phyloP scores from a whole-genome alignment of 2,888 invertebrate genomes.

The Dicranocentrus wangi region DNA sequence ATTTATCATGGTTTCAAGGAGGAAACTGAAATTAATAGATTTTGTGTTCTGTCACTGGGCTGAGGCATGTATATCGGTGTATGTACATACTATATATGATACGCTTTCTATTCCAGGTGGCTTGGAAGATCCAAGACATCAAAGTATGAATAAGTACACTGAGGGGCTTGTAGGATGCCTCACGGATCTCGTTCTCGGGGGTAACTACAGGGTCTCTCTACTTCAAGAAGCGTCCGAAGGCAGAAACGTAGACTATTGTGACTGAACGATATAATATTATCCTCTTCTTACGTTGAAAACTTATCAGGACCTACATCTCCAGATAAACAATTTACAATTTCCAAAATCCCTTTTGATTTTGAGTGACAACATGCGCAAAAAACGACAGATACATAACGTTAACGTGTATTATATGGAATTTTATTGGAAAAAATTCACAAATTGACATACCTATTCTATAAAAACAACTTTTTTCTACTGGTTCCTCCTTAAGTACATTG shows the following conservation, averaged over 20 bases:
- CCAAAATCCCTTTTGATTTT: too few relatives aligned
- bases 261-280: conserved; percentile 63
- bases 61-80: too few relatives aligned
- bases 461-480: not conserved
- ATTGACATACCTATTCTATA: too few relatives aligned
- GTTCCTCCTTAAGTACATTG: not conserved
- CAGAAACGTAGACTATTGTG: conserved; percentile 75
- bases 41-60: too few relatives aligned
- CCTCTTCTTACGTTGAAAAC: too few relatives aligned
- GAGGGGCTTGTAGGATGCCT: conserved; percentile 88
- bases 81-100: too few relatives aligned
- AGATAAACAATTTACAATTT: not conserved
- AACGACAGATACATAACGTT: too few relatives aligned
- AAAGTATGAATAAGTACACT: conserved; percentile 79
- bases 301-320: too few relatives aligned
- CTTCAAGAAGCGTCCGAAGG: conserved; percentile 81
- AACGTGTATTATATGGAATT: too few relatives aligned
- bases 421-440: too few relatives aligned
- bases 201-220: conserved; percentile 83
- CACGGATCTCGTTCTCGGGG: conserved; percentile 86
- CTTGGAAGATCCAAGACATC: conserved; percentile 83
- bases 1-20: conserved; percentile 65
- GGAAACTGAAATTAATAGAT: too few relatives aligned
- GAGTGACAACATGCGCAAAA: too few relatives aligned
- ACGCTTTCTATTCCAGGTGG: conserved; percentile 80